These are phyloP conservation scores for Heterochromis multidens DNA, from an alignment of 2,113 vertebrate species.

Conservation along the genomic window DNA sequence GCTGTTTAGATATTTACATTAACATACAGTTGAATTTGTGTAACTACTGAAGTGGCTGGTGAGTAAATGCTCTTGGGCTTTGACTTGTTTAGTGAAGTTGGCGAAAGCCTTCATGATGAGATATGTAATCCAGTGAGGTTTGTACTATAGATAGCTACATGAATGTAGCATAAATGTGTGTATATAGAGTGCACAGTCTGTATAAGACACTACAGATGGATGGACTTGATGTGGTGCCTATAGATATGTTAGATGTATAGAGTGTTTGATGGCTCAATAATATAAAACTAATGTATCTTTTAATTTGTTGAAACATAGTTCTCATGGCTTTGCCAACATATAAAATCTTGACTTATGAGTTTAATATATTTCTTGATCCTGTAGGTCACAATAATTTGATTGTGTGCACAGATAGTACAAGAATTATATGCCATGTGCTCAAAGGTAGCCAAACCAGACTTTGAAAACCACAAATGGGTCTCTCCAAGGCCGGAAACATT, in stretches of 20 bases:
- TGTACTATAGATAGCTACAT: not conserved
- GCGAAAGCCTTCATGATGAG: not conserved
- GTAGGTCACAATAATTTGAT: not conserved
- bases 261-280: not conserved
- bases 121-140: not conserved
- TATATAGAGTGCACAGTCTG: not conserved
- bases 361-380: not conserved
- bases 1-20: not conserved
- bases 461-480: slow-evolving; percentile 3
- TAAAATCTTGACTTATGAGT: not conserved
- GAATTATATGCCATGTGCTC: not conserved
- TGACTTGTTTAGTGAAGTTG: not conserved
- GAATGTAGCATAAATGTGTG: not conserved
- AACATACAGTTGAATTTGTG: not conserved
- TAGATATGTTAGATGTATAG: not conserved
- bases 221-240: not conserved
- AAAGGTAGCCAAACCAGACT: slow-evolving; percentile 8
- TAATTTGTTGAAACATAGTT: not conserved
- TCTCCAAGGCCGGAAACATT: slow-evolving; percentile 37
- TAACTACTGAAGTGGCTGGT: not conserved
- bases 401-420: not conserved
- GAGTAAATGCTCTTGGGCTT: not conserved
- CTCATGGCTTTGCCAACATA: not conserved
- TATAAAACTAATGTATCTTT: not conserved
- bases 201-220: not conserved